Conservation (phyloP, 2,113 vertebrate genomes). For the Coptodon bakossiorum region DNA sequence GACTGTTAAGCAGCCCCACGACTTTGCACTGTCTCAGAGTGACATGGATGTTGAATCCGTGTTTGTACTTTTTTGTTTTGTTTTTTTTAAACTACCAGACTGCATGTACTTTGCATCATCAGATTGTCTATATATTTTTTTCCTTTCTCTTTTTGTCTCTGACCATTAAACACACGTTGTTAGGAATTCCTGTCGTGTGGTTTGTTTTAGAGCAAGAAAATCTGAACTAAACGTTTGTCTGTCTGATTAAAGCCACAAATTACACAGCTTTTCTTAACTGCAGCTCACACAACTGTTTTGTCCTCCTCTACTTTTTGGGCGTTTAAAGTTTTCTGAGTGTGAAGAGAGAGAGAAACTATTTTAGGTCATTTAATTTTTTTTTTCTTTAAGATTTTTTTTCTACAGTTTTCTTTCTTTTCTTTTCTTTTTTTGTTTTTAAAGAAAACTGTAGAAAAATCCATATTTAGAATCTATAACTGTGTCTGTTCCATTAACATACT, state of each 20-base stretch:
- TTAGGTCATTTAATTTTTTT: background rate
- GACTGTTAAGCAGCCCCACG: slow-evolving; percentile 1
- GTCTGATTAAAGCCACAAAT: background rate
- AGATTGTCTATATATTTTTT: background rate
- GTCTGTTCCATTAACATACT: background rate
- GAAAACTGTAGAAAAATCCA: background rate
- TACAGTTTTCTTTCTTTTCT: accelerated
- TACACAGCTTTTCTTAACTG: background rate
- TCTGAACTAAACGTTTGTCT: background rate
- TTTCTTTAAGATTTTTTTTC: background rate
- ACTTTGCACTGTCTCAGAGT: slow-evolving; percentile 6
- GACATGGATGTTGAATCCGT: background rate
- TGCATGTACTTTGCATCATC: slow-evolving; percentile 10
- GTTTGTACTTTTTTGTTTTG: slow-evolving; percentile 13
- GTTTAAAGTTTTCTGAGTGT: background rate
- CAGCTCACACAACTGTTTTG: background rate
- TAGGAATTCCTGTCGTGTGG: background rate
- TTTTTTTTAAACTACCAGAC: slow-evolving; percentile 23
- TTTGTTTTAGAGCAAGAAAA: background rate
- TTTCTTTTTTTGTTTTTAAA: no score
- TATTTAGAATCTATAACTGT: background rate
- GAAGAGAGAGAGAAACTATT: background rate
- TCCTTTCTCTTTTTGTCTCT: slow-evolving; percentile 16
- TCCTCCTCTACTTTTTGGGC: background rate
- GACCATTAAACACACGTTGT: slow-evolving; percentile 54